Conservation (phyloP, 2,113 vertebrate species). For the Polypterus senegalus region DNA sequence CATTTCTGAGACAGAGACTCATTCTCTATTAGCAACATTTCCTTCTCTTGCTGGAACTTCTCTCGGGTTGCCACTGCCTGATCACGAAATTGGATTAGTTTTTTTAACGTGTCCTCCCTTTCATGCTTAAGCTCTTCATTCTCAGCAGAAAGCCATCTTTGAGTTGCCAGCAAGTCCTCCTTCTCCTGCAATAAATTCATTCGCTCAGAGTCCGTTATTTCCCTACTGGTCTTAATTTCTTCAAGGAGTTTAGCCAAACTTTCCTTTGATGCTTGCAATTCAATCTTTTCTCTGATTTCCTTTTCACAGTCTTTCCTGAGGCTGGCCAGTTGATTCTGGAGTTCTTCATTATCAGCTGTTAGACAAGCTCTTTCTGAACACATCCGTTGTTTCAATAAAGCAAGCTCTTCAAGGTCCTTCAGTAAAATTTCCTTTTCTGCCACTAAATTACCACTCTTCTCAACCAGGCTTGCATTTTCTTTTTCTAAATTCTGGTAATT, state of each 20-base stretch:
- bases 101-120: conserved; percentile 42
- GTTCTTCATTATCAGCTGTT: conserved; percentile 26
- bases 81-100: conserved; percentile 35
- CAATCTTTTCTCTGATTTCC: conserved; percentile 33
- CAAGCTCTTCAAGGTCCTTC: conserved; percentile 39
- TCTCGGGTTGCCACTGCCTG: conserved; percentile 33
- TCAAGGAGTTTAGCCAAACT: conserved; percentile 58
- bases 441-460: conserved; percentile 44
- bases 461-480: conserved; percentile 48
- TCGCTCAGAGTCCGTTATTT: conserved; percentile 54
- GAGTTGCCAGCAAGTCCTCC: conserved; percentile 51
- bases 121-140: conserved; percentile 57
- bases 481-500: conserved; percentile 37
- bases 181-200: conserved; percentile 68
- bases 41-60: conserved; percentile 34
- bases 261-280: conserved; percentile 53
- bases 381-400: conserved; percentile 28
- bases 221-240: conserved; percentile 60
- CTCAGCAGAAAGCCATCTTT: conserved; percentile 53
- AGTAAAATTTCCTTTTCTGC: conserved; percentile 43
- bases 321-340: conserved; percentile 40
- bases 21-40: conserved; percentile 50
- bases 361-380: conserved; percentile 44
- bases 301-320: conserved; percentile 41
- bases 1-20: conserved; percentile 35